Base-by-base conservation (phyloP, 1,140 invertebrate genomes). In the Bombus breviceps region DNA sequence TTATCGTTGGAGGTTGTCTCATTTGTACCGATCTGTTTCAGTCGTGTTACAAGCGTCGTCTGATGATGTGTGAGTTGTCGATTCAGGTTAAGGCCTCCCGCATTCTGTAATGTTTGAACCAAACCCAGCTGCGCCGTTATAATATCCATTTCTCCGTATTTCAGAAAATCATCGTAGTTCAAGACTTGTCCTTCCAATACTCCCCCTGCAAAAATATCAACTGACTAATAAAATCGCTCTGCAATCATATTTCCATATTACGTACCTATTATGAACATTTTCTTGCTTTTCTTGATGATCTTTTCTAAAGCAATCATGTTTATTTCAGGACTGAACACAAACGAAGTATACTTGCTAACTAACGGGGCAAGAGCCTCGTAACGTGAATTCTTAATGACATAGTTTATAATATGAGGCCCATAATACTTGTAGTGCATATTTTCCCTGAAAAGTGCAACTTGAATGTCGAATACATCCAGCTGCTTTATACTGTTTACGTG, bases 1-100 rank as follows among this genome's bases (percentile, higher is more conserved):
- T 53, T 80, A 15, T 69, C 64, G 59, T 53, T 6, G 77, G 90
- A 66, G 83, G 87, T 81, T 91, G 90, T 90, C 81, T 91, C 91
- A 71, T 90, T 93, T 94, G 93, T 92, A 89, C 95, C 95, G 89
- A 96, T 96, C 87, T 95, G 95, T 83, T 97, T 96, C 64, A 97
- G 94, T 89, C 97, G 95, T 76, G 96, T 96, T 34, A 97, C 96
- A 71, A 98, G 94, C 73, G 94, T 96, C 77, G 96, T 96, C 92
- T 97, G 97, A 95, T 97, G 96, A 88, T 96, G 95, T 86, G 96
- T 97, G n/a, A 98, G 93, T 90, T 97, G 96, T 62, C 94, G 93
- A 41, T 97, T 96, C 62, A 98, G 88, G 86, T 96, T 94, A 85
- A 89, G 93, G 62, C 96, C 96, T 64, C 96, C 97, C 37, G 96